Percentiles rank a stretch among this genome's conserved stretches.
Conservation (phyloP, 2,113 vertebrate species). For the Pica pica region DNA sequence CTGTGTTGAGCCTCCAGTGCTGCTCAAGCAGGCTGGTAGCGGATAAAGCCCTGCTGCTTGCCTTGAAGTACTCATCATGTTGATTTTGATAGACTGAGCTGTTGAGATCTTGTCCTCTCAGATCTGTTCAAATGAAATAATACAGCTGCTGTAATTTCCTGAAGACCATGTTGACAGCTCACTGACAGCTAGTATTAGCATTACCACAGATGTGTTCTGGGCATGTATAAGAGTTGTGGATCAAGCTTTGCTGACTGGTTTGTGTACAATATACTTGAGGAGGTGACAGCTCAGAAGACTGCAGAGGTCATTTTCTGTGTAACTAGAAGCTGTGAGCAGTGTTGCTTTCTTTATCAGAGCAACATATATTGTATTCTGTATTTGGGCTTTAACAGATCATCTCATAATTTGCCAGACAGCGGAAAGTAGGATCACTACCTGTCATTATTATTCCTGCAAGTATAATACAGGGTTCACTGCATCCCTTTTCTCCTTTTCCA, state of each 20-base stretch:
- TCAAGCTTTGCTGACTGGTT: background rate
- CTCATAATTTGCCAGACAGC: background rate
- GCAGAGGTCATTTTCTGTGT: background rate
- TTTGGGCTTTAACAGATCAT: background rate
- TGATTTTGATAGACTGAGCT: background rate
- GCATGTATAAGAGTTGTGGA: background rate
- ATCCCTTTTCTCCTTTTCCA: background rate
- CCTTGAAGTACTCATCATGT: background rate
- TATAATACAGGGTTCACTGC: background rate
- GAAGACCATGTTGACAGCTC: background rate
- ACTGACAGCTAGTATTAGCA: background rate
- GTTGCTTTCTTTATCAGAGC: background rate
- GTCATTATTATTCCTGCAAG: background rate
- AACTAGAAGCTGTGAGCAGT: background rate
- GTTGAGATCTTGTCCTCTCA: background rate
- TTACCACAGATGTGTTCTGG: background rate
- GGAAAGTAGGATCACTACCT: background rate
- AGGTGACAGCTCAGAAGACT: background rate
- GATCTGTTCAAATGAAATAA: background rate
- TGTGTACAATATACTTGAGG: background rate
- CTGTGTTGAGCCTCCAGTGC: background rate
- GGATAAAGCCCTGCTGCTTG: background rate
- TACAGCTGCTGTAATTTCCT: background rate
- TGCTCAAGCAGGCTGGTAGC: background rate
- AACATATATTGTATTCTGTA: background rate